Conservation (phyloP, 2,888 invertebrate species). For the Troides helena region DNA sequence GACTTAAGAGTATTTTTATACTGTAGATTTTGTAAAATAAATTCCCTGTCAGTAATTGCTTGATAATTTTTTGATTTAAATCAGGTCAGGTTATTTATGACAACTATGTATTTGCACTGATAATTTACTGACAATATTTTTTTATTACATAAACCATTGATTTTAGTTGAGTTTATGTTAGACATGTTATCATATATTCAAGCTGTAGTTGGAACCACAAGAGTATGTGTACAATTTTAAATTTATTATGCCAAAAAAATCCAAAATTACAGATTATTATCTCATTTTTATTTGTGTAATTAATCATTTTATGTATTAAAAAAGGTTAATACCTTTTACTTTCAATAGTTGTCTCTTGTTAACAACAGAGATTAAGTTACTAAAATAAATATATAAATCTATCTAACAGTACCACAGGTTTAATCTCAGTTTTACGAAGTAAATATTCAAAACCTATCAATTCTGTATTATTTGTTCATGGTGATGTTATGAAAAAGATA, state of each 20-base stretch:
- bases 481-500: no score
- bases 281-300: not conserved
- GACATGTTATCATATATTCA: not conserved
- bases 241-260: not conserved
- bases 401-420: no score
- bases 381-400: not conserved
- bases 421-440: no score
- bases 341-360: not conserved
- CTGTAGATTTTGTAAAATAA: conserved; percentile 23
- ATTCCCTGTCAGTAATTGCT: conserved; percentile 6
- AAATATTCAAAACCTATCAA: no score
- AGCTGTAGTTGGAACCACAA: not conserved
- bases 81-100: conserved; percentile 1
- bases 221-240: not conserved
- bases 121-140: not conserved
- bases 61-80: conserved; percentile 1
- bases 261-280: not conserved
- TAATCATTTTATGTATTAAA: not conserved
- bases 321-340: not conserved
- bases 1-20: conserved; percentile 29
- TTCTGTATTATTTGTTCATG: no score
- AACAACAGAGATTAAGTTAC: not conserved
- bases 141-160: not conserved
- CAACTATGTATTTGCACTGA: not conserved
- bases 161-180: not conserved